Base-by-base conservation (phyloP, 2,888 invertebrate genomes). In the Athalia circularis region DNA sequence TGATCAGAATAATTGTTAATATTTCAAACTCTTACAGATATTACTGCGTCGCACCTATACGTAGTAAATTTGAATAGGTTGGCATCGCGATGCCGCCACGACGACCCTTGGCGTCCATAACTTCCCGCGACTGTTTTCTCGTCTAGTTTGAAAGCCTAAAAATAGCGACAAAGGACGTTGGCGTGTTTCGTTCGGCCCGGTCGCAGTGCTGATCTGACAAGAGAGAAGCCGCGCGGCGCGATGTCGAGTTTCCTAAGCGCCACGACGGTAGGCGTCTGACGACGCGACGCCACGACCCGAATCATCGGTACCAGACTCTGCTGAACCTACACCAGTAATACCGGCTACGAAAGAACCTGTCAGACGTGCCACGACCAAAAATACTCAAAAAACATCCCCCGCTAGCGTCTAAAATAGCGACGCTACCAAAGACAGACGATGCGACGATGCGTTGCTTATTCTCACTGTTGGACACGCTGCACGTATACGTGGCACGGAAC, bases 91-190 rank as follows among this genome's bases (percentile, higher is more conserved):
- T 9, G n/a, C 6, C 9, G 11, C 29, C 57, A 59, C 13, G 43
- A 54, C 57, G 54, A 54, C 70, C 54, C 54, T 43, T 11, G 52
- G 43, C 72, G 45, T 72, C 72, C 72, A 72, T 72, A 72, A 67
- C 67, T 77, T 29, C 65, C 65, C 68, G 67, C 54, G 65, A 57
- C 47, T 74, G 72, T 67, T 52, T 65, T 67, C 77, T 61, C 67
- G 68, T 61, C 67, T 68, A 29, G 45, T 70, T 61, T 70, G 59
- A 50, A 9, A 65, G 68, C 61, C 67, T 65, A 65, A 70, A 70
- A 67, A 67, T 67, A 67, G 65, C 77, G 68, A 65, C 65, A 64
- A 75, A 64, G 75, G 64, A 75, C 62, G 75, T 75, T 52, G 67
- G 57, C 61, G 67, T 70, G 48, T 54, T 57, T 54, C 52, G 57